Conservation (phyloP, 2,797 vertebrate species). For the Macropus fuliginosus region DNA sequence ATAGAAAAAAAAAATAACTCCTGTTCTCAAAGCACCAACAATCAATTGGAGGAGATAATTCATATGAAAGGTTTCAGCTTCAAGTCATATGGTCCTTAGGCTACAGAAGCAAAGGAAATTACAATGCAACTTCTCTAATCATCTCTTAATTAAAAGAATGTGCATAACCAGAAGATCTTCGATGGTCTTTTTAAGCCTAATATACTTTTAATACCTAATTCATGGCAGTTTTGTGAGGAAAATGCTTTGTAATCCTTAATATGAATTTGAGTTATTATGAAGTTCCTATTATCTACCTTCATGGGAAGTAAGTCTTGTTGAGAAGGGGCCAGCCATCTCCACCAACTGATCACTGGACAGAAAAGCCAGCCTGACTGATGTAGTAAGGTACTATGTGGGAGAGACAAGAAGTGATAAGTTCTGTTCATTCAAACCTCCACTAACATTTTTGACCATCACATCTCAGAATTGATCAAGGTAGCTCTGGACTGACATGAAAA, state of each 20-base stretch:
- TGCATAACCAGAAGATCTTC: background rate
- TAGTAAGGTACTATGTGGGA: background rate
- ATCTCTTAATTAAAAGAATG: background rate
- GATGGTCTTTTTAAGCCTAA: background rate
- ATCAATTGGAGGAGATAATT: background rate
- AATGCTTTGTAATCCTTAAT: background rate
- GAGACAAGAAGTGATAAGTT: background rate
- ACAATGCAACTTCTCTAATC: background rate
- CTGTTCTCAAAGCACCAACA: background rate
- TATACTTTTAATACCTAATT: background rate
- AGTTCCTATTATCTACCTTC: background rate
- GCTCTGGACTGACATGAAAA: background rate
- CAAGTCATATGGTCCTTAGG: background rate
- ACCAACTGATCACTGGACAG: background rate
- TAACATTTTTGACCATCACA: background rate
- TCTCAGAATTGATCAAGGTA: background rate
- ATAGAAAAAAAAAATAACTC: background rate
- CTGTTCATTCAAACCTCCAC: background rate
- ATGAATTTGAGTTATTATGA: background rate
- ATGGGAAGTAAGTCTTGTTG: background rate
- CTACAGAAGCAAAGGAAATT: background rate
- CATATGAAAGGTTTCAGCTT: background rate
- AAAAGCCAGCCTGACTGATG: background rate
- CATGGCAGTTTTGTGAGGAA: background rate
- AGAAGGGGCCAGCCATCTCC: background rate